Evolutionary conservation across 2,113 vertebrate species (phyloP), one percentile per base, ranked within the genome.

Genomic region (Spea bombifrons): DNA sequence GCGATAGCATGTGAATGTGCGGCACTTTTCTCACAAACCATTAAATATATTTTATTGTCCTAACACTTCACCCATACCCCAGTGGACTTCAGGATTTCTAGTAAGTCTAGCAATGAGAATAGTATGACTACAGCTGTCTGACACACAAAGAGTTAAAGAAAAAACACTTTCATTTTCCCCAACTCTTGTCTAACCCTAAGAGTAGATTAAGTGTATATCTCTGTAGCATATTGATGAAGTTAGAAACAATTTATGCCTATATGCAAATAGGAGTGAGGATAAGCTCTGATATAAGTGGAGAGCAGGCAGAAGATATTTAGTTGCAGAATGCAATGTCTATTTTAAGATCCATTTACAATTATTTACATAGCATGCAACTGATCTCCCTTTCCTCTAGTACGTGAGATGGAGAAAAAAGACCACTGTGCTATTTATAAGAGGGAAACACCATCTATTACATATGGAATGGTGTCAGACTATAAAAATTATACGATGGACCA

Each of bases 401-500:
- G 48, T 10, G 5, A 17, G 55, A 59, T 67, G 66, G 13, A 30
- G 66, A 10, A 67, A 67, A 67, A 45, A 30, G 64, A 15, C 59
- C 68, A 65, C 68, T 53, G 59, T 10, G 17, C 69, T 78, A 71
- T 78, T 71, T 78, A 71, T 71, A 70, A 3, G 15, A 5, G 76
- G 76, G 76, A 48, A 72, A 78, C 48, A 71, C 76, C 76, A 50
- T 78, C 59, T 72, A 71, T 64, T 78, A 72, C 55, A 46, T 48
- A 65, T 64, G 76, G 76, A 71, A 78, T 78, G 75, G 75, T 76
- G 75, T 61, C 43, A 69, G 48, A 76, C 75, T 70, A 76, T 69
- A 70, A 75, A 75, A 67, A 30, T 69, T 10, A 5, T 46, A 44
- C 10, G 66, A 30, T 4, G 10, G 3, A 2, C 66, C 17, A 69